Evolutionary conservation across 2,797 vertebrate genomes (phyloP), one percentile per base, ranked within the genome.

Genomic region (Coregonus sp.): DNA sequence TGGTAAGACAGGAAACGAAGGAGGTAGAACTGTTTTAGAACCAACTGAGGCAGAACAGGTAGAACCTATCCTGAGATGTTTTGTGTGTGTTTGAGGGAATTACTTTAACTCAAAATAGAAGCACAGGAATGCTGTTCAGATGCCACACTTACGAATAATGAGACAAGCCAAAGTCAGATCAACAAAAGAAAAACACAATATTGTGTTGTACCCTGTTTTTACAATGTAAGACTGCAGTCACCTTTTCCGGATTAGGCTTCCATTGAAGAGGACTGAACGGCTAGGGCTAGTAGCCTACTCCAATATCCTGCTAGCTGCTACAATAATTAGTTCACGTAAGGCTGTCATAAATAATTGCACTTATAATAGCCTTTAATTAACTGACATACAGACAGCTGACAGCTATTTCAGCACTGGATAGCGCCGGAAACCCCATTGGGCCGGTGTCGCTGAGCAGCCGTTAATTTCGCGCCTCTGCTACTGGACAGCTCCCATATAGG

Each of bases 1-100:
- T 20, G n/a, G 70, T 81, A 33, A 35, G 68, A 51, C 31, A 77
- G 33, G 76, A 68, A 18, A 65, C n/a, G 35, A 12, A 4, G 0
- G 54, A 11, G 51, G 11, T 9, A 69, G 18, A 69, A 67, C 20
- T 37, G 11, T 14, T 65, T 20, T 70, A 40, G 6, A 29, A 15
- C 20, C 20, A 31, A 15, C 18, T 18, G 5, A 15, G 47, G 12
- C 29, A 66, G 12, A 71, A 31, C 47, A 5, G 70, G 70, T 15
- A 3, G 47, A 51, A 31, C 47, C 47, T 25, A 25, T 33, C 65
- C 25, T 31, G 56, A 59, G n/a, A 4, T 15, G 31, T 47, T 9
- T 47, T 9, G 40, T 11, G 40, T 9, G 40, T 47, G 40, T 66
- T 65, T 56, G 16, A 56, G 65, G 7, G 63, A 29, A 25, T 66